Base-by-base conservation (phyloP, 2,113 vertebrate genomes). In the Mola mola region DNA sequence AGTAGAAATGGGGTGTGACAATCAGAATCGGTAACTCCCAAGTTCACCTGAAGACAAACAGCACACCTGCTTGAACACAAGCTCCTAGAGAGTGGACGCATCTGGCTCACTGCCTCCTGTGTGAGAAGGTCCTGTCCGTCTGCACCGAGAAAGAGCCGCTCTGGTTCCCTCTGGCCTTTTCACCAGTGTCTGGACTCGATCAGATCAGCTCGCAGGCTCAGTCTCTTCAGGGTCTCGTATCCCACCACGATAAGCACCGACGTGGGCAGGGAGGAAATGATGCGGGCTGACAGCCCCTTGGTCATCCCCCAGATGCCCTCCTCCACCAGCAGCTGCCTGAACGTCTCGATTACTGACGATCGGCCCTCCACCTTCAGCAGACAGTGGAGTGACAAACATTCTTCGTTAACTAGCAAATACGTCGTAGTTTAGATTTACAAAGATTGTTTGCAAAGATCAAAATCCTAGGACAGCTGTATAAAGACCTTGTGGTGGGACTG, bases 221-320 rank as follows among this genome's bases (percentile, higher is more conserved):
- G 91, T 64, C 95, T 98, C 93, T 99, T 99, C 70, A 99, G 93
- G 0, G 95, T 98, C 78, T 99, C 97, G 0, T 99, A 99, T 0
- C 97, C 97, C 36, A 99, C 94, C 71, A 98, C 96, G 0, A 98
- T 95, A 85, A 98, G 92, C 0, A 98, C 92, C 47, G 96, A 95
- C 4, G 96, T 97, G 4, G 96, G 97, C 0, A 88, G 92, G 64
- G 96, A 92, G 0, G 96, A 96, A 53, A 99, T 94, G 88, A 99
- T 94, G 34, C 97, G 93, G 12, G 97, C 96, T 0, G 97, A 98
- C 13, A 99, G 93, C 2, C 96, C 97, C 75, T 99, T 99, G 4
- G 94, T 96, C 75, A 98, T 87, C 6, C 94, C 94, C 92, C 94
- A 92, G 5, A 90, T 78, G 0, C 96, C 97, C 62, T 99, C 97